A percentile compares a stretch with the other conserved stretches of the same genome.
These are phyloP conservation scores for Tauraco erythrolophus DNA, from an alignment of 2,113 vertebrate species.

Conservation along the genomic window DNA sequence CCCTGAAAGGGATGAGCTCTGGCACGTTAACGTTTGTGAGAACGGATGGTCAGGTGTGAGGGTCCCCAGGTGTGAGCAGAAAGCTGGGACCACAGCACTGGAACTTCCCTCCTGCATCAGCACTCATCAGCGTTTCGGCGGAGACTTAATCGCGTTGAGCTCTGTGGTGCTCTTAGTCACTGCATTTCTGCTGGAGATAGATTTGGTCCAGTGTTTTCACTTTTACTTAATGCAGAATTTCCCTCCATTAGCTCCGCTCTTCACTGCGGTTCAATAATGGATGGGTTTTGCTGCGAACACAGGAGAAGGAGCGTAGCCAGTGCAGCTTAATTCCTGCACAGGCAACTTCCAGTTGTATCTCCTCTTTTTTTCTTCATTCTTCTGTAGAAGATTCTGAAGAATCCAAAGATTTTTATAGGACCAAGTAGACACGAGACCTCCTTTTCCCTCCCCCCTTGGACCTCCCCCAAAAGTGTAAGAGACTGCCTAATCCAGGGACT, in stretches of 20 bases:
- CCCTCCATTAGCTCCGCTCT: not conserved
- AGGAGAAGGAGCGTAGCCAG: not conserved
- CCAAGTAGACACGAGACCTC: not conserved
- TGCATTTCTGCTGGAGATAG: not conserved
- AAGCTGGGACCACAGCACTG: not conserved
- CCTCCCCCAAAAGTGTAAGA: not conserved
- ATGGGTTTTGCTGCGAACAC: not conserved
- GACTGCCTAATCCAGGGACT: not conserved
- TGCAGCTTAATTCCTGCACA: not conserved
- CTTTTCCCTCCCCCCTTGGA: not conserved
- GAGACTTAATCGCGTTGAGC: not conserved
- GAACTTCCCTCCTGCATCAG: not conserved
- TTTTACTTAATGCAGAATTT: not conserved
- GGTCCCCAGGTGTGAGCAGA: not conserved
- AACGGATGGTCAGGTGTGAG: not conserved
- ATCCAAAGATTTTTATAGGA: not conserved
- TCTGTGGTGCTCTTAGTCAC: not conserved
- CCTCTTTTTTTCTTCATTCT: not conserved
- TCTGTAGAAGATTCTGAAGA: not conserved
- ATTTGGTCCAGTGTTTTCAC: not conserved
- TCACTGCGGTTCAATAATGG: not conserved
- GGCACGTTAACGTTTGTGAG: rapidly evolving
- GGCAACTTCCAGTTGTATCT: not conserved
- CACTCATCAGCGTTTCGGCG: not conserved
- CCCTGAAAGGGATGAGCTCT: not conserved